phyloP scores from a whole-genome alignment of 2,797 vertebrate species.

The Erithacus rubecula region DNA sequence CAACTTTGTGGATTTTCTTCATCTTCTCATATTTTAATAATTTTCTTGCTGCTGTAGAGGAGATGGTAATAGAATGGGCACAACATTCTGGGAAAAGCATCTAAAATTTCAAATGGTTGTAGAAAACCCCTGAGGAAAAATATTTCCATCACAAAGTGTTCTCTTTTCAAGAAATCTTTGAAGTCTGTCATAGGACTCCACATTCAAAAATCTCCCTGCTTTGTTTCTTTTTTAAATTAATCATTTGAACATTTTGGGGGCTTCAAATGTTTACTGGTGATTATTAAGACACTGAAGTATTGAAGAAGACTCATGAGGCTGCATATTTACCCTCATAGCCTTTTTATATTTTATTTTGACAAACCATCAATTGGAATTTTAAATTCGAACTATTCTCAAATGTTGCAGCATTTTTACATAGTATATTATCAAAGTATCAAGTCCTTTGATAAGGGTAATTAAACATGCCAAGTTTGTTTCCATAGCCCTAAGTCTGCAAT shows the following conservation, averaged over 20 bases:
- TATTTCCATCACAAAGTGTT: slow-evolving; percentile 79
- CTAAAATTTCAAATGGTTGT: slow-evolving; percentile 67
- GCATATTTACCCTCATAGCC: slow-evolving; percentile 62
- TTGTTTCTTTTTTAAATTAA: slow-evolving; percentile 78
- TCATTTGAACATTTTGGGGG: slow-evolving; percentile 72
- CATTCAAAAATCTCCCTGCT: slow-evolving; percentile 63
- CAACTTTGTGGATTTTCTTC: slow-evolving; percentile 43
- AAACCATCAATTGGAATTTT: slow-evolving; percentile 79
- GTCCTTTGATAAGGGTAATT: slow-evolving; percentile 75
- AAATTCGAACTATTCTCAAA: slow-evolving; percentile 74
- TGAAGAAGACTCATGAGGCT: slow-evolving; percentile 63
- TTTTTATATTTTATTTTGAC: slow-evolving; percentile 76
- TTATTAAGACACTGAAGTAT: slow-evolving; percentile 71
- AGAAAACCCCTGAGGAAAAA: slow-evolving; percentile 66
- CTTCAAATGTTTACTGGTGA: slow-evolving; percentile 76
- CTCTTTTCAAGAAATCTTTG: slow-evolving; percentile 71
- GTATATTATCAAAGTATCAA: slow-evolving; percentile 70
- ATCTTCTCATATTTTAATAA: slow-evolving; percentile 43
- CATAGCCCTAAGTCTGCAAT: slow-evolving; percentile 14
- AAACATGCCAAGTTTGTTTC: slow-evolving; percentile 74
- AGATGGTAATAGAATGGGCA: slow-evolving; percentile 49
- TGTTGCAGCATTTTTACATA: slow-evolving; percentile 62
- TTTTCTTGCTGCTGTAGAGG: slow-evolving; percentile 19
- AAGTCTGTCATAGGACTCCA: slow-evolving; percentile 69
- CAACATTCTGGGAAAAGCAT: slow-evolving; percentile 64